These are phyloP conservation scores for Zaprionus taronus DNA, from an alignment of 1,140 invertebrate genomes.

Conservation along the genomic window DNA sequence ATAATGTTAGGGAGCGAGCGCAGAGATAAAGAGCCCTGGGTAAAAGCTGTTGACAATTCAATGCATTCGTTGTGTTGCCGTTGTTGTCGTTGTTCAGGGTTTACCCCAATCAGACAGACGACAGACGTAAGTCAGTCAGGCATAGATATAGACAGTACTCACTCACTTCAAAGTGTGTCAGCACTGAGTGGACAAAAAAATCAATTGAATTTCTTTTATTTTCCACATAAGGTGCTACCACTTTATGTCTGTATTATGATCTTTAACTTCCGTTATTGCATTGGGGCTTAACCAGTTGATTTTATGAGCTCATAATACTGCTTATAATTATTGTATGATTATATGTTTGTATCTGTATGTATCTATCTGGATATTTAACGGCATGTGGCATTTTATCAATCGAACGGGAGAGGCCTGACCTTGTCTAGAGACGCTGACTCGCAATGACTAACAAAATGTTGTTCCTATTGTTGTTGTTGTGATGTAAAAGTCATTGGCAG, in stretches of 20 bases:
- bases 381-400: constrained; percentile 28
- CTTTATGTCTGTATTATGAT: constrained; percentile 7
- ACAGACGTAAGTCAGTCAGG: not conserved
- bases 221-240: constrained; percentile 3
- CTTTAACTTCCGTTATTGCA: constrained; percentile 45
- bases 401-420: constrained; percentile 27
- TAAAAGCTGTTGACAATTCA: constrained; percentile 52
- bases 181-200: constrained; percentile 17
- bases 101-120: constrained; percentile 29
- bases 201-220: constrained; percentile 16
- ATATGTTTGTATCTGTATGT: not conserved
- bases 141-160: not conserved
- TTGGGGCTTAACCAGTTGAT: constrained; percentile 18
- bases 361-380: constrained; percentile 6
- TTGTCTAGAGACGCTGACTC: constrained; percentile 34
- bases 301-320: constrained; percentile 29
- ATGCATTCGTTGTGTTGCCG: not conserved
- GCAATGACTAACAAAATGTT: constrained; percentile 29
- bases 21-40: constrained; percentile 34
- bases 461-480: constrained; percentile 18
- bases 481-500: constrained; percentile 52
- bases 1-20: constrained; percentile 24
- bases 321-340: constrained; percentile 5
- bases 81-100: constrained; percentile 16
- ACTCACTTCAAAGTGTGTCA: constrained; percentile 26